Evolutionary conservation across 1,140 invertebrate genomes (phyloP), one percentile per base, ranked within the genome.

Genomic region (Hypothenemus hampei): DNA sequence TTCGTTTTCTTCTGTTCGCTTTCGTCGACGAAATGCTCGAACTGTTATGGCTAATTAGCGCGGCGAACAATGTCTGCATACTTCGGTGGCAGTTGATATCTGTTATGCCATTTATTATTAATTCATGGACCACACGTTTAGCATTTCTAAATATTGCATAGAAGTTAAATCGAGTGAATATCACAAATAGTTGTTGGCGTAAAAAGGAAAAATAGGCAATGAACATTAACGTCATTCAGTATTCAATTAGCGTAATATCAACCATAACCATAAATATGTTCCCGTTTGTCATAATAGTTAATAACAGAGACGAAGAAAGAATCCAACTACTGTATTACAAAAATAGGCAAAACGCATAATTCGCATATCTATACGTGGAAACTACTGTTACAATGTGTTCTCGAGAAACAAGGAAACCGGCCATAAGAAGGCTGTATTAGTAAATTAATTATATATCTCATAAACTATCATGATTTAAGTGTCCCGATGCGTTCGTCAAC

Each of bases 371-470:
- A 33, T 53, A 53, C 50, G 40, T 15, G 50, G 50, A 53, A 44
- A 35, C 43, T 53, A 53, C 50, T 53, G 50, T 53, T 53, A 53
- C 40, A 53, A 53, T 53, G 50, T 29, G 39, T 44, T 51, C 45
- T 21, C 23, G 47, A 10, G 33, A 51, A 57, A 8, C 40, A 43
- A 53, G 40, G 26, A 43, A 57, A 36, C 46, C 10, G 39, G 40
- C 40, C 40, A 36, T 51, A 44, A 37, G 43, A 39, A 40, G 54
- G 47, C 45, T 0, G 55, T 45, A 57, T 51, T 57, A 47, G 55
- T 57, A 57, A 46, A 57, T 57, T 57, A 57, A 57, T 57, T 57
- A 57, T 51, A 51, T 47, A 43, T 57, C 46, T 51, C 55, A 57
- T 57, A 57, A 57, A 57, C 37, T 23, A 57, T 57, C 47, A 24